These are phyloP conservation scores for Bombycilla garrulus DNA, from an alignment of 2,113 vertebrate genomes.

Conservation along the genomic window DNA sequence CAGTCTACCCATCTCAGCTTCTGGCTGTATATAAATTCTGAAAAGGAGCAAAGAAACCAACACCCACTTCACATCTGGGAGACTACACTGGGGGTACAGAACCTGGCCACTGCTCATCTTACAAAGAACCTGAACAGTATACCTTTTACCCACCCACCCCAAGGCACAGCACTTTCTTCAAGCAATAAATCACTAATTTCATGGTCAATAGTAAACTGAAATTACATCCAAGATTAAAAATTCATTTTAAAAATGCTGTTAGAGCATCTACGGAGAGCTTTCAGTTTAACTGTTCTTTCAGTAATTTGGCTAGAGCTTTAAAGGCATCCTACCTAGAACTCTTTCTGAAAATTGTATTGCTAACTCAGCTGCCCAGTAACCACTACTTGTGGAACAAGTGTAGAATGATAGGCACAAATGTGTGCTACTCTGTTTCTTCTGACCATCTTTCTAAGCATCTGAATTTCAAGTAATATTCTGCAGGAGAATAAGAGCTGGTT, in stretches of 20 bases:
- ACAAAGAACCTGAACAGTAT: neutral
- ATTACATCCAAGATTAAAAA: neutral
- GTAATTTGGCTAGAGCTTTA: neutral
- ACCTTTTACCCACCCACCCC: neutral
- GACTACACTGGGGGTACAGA: neutral
- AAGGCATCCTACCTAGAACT: neutral
- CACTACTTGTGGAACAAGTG: neutral
- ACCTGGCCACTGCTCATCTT: neutral
- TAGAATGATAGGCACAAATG: neutral
- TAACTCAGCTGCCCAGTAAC: neutral
- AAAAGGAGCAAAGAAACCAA: neutral
- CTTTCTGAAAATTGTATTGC: neutral
- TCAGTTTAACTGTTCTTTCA: neutral
- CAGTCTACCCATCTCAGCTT: neutral
- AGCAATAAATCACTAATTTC: neutral
- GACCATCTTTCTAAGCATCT: neutral
- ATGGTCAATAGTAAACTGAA: neutral
- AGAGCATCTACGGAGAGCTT: neutral
- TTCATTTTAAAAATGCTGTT: neutral
- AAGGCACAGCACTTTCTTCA: neutral
- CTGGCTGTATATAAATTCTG: neutral
- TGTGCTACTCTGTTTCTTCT: neutral
- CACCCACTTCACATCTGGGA: fast-evolving
- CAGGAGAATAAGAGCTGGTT: neutral
- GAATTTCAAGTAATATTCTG: neutral